These are phyloP conservation scores for Drosophila rufa DNA, from an alignment of 1,140 invertebrate genomes.

Conservation along the genomic window DNA sequence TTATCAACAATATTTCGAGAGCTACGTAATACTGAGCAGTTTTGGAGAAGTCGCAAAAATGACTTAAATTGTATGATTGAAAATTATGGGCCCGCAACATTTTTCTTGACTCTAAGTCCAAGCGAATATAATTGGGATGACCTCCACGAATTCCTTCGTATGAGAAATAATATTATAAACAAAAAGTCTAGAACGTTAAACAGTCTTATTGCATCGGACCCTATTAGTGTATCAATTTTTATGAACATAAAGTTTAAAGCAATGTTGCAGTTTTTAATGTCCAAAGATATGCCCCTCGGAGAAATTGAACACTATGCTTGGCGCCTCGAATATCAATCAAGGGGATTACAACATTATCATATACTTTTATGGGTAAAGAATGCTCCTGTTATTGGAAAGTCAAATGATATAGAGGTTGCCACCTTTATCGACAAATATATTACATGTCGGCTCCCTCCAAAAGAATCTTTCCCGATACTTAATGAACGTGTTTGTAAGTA, in stretches of 20 bases:
- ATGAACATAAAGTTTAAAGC: not conserved
- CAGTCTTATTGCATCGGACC: too few relatives aligned
- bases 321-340: not conserved
- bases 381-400: too few relatives aligned
- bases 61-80: not conserved
- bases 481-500: too few relatives aligned
- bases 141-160: not conserved
- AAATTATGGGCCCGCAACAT: not conserved
- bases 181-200: not conserved
- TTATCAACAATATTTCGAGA: too few relatives aligned
- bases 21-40: too few relatives aligned
- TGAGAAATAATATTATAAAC: not conserved
- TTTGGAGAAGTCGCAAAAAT: not conserved
- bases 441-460: too few relatives aligned
- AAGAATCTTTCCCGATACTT: too few relatives aligned
- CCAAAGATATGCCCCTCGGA: not conserved
- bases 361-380: too few relatives aligned
- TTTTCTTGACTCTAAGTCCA: not conserved
- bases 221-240: not conserved
- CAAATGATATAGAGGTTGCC: too few relatives aligned
- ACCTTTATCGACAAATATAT: too few relatives aligned
- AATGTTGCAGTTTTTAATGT: not conserved
- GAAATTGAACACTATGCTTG: not conserved
- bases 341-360: not conserved
- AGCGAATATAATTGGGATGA: not conserved